Conservation (phyloP, 2,113 vertebrate species). For the Micronisus gabar region DNA sequence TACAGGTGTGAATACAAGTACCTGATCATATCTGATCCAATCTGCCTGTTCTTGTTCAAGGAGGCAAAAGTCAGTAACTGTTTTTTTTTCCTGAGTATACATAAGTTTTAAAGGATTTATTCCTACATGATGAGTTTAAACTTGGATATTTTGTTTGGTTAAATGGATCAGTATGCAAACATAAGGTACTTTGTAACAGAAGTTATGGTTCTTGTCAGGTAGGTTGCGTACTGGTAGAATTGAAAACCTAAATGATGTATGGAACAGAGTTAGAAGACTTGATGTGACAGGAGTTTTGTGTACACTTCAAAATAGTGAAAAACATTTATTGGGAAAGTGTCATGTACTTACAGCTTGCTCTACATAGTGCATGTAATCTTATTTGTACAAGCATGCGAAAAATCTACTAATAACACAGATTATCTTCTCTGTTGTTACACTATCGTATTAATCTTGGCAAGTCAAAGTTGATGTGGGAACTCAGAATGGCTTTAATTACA, state of each 20-base stretch:
- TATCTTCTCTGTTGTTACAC: constrained; percentile 2
- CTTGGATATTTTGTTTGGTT: background rate
- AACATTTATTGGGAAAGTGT: constrained; percentile 56
- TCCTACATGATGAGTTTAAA: background rate
- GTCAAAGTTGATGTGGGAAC: background rate
- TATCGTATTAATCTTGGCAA: constrained; percentile 37
- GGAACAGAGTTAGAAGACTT: background rate
- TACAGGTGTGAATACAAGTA: background rate
- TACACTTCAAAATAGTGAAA: constrained; percentile 53
- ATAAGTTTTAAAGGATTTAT: background rate
- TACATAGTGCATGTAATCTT: constrained; percentile 49
- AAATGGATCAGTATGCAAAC: background rate
- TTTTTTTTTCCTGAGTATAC: background rate
- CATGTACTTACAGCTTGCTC: constrained; percentile 30
- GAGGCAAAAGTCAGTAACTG: background rate
- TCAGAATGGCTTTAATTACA: constrained; percentile 45
- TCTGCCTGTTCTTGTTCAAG: background rate
- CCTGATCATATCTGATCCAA: background rate
- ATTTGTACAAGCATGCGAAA: constrained; percentile 49
- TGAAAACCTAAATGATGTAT: background rate
- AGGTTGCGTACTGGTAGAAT: background rate
- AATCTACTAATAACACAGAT: constrained; percentile 27
- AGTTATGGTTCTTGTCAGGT: background rate
- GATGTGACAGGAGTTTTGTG: background rate
- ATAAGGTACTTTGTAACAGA: background rate